Evolutionary conservation across 2,888 invertebrate species (phyloP).

Genomic region (Lasioglossum oenotherae): DNA sequence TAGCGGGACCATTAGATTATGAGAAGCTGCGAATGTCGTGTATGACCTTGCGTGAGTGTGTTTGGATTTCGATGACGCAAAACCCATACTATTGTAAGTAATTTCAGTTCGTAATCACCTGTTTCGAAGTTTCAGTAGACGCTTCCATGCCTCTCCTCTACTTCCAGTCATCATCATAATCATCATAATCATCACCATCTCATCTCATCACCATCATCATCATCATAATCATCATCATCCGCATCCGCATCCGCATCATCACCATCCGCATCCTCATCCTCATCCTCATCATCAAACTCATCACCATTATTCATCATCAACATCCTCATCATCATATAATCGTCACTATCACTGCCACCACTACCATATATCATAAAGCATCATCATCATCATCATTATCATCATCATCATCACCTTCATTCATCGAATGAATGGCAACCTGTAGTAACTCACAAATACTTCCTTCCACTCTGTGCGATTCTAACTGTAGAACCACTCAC

Average conservation of each 20-base stretch:
- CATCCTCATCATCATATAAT: slow-evolving; percentile 30
- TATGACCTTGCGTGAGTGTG: slow-evolving; percentile 12
- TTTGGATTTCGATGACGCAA: slow-evolving; percentile 30
- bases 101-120: slow-evolving; percentile 67
- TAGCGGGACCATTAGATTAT: slow-evolving; percentile 9
- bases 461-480: slow-evolving; percentile 44
- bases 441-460: slow-evolving; percentile 54
- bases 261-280: slow-evolving; percentile 6
- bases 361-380: slow-evolving; percentile 31
- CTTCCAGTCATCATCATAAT: slow-evolving; percentile 59
- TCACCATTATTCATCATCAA: slow-evolving; percentile 39
- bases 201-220: slow-evolving; percentile 25
- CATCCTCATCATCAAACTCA: slow-evolving; percentile 47
- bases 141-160: slow-evolving; percentile 61
- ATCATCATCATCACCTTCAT: slow-evolving; percentile 47
- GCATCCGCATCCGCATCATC: background rate
- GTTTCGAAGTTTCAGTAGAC: slow-evolving; percentile 59
- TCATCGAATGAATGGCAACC: slow-evolving; percentile 47
- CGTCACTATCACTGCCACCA: slow-evolving; percentile 19
- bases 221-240: slow-evolving; percentile 7
- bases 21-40: slow-evolving; percentile 9
- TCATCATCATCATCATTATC: slow-evolving; percentile 21
- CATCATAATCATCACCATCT: slow-evolving; percentile 15
- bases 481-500: slow-evolving; percentile 45
- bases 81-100: slow-evolving; percentile 53